These are phyloP conservation scores for Fukomys damarensis DNA, from an alignment of 2,113 vertebrate species.

Conservation along the genomic window DNA sequence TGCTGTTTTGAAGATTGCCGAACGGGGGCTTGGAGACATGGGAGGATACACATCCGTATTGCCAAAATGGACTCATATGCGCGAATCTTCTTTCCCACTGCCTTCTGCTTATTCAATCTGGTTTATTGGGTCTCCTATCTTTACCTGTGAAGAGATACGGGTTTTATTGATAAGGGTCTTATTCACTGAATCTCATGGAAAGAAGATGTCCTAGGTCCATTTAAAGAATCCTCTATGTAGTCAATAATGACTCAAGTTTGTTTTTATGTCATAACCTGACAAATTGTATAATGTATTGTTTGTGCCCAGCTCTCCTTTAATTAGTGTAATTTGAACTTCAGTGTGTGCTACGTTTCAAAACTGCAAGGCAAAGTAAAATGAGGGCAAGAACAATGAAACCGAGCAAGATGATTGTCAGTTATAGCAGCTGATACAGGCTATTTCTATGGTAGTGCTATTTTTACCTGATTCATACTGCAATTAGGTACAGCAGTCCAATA, in stretches of 20 bases:
- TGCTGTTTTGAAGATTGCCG: constrained; percentile 99
- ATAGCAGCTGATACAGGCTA: constrained; percentile 61
- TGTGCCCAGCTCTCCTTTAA: constrained; percentile 70
- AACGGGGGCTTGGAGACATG: constrained; percentile 97
- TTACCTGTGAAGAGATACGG: constrained; percentile 90
- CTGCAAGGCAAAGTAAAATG: constrained; percentile 74
- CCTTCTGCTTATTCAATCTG: constrained; percentile 98
- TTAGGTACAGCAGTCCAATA: constrained; percentile 66
- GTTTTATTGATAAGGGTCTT: constrained; percentile 81
- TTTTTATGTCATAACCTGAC: constrained; percentile 82
- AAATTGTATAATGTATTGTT: constrained; percentile 71
- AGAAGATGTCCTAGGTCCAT: constrained; percentile 80
- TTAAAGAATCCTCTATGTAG: constrained; percentile 68
- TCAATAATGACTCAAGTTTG: constrained; percentile 81
- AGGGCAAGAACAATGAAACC: constrained; percentile 54
- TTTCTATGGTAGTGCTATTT: neutral
- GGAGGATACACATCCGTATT: constrained; percentile 97
- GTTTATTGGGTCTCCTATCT: constrained; percentile 99
- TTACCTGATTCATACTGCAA: constrained; percentile 40
- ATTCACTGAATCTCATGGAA: constrained; percentile 82
- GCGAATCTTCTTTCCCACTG: constrained; percentile 98
- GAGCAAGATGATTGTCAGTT: constrained; percentile 52
- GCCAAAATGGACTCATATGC: constrained; percentile 99
- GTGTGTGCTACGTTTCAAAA: constrained; percentile 74
- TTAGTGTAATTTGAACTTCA: constrained; percentile 77